These are phyloP conservation scores for Branchinecta sandiegonensis DNA, from an alignment of 2,888 invertebrate genomes.

Conservation along the genomic window DNA sequence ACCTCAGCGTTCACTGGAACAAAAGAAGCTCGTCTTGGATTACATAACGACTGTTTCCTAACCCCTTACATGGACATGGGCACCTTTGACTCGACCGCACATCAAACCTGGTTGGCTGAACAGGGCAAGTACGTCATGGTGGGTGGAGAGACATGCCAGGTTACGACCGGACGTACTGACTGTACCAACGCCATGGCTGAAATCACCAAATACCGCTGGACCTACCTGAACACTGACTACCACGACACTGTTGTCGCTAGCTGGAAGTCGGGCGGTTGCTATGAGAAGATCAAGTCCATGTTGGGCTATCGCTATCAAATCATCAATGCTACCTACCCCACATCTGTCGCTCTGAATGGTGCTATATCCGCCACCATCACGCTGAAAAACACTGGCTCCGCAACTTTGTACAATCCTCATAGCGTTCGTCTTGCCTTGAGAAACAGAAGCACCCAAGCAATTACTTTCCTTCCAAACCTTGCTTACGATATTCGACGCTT, in stretches of 20 bases:
- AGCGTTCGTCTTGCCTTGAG: slow-evolving; percentile 11
- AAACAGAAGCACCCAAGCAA: background rate
- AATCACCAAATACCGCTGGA: background rate
- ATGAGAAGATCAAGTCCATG: slow-evolving; percentile 10
- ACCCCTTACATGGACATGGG: slow-evolving; percentile 14
- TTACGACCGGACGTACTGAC: background rate
- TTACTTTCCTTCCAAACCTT: background rate
- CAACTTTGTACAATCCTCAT: slow-evolving; percentile 19
- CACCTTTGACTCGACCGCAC: background rate
- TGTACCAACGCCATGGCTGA: slow-evolving; percentile 9
- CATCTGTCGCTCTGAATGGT: slow-evolving; percentile 11
- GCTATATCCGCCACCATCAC: background rate
- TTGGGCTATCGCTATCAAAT: slow-evolving; percentile 21
- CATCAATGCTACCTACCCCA: slow-evolving; percentile 11
- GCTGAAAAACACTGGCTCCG: slow-evolving; percentile 18
- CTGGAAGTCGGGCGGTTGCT: slow-evolving; percentile 18
- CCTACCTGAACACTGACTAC: slow-evolving; percentile 18
- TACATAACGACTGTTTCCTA: slow-evolving; percentile 23
- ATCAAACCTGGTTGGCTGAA: slow-evolving; percentile 10
- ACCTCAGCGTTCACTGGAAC: too few relatives aligned
- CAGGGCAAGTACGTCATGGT: slow-evolving; percentile 1
- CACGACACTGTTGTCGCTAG: slow-evolving; percentile 10
- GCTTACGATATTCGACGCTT: background rate
- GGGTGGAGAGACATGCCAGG: slow-evolving; percentile 21
- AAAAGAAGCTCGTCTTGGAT: background rate